Conservation (phyloP, 2,888 invertebrate genomes). For the Lasioglossum vierecki region DNA sequence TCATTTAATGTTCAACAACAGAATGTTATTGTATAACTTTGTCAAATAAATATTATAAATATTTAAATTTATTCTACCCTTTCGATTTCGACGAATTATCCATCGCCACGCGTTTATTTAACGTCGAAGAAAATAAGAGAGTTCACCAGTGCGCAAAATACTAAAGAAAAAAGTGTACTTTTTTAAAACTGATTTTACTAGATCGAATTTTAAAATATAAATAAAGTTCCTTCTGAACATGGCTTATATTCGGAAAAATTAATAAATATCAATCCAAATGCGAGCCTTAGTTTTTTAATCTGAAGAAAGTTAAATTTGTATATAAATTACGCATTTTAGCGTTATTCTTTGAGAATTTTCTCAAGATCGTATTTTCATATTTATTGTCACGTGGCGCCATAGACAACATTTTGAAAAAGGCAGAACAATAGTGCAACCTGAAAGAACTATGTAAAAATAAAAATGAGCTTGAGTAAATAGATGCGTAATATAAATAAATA, state of each 20-base stretch:
- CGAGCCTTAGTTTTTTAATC: background rate
- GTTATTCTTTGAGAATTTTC: too few species aligned
- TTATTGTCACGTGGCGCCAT: too few species aligned
- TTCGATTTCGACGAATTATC: too few species aligned
- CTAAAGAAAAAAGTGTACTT: background rate
- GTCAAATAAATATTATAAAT: conserved; percentile 10
- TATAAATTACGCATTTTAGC: background rate
- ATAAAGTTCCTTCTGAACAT: background rate
- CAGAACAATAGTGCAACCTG: background rate
- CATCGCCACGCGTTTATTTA: too few species aligned
- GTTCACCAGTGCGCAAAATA: too few species aligned
- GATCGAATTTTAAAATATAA: background rate
- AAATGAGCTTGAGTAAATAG: background rate
- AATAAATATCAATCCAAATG: background rate
- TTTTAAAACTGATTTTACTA: background rate
- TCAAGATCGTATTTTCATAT: background rate
- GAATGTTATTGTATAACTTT: conserved; percentile 14
- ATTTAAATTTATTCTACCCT: background rate
- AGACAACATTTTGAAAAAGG: too few species aligned
- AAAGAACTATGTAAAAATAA: background rate
- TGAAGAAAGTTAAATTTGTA: background rate
- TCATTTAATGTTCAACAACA: conserved; percentile 24
- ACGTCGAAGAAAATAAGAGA: too few species aligned
- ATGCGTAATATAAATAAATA: background rate
- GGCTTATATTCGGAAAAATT: background rate